Evolutionary conservation across 2,113 vertebrate genomes (phyloP).

Genomic region (Eira barbara): DNA sequence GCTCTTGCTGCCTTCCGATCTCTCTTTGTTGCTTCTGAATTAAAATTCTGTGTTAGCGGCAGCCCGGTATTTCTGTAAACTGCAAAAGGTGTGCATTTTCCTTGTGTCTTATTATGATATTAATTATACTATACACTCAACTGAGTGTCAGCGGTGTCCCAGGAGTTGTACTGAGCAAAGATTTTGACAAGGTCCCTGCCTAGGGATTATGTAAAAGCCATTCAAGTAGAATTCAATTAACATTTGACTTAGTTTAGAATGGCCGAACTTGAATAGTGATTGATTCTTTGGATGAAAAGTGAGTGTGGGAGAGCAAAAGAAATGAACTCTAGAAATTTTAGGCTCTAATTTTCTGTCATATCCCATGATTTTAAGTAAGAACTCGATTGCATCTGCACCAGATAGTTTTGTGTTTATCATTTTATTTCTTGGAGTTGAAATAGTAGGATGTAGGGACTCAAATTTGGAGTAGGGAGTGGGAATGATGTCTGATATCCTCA

Average conservation of each 20-base stretch:
- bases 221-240: constrained; percentile 43
- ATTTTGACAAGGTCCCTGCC: constrained; percentile 30
- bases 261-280: constrained; percentile 46
- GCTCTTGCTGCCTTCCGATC: background rate
- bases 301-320: background rate
- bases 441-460: background rate
- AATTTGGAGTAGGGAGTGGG: background rate
- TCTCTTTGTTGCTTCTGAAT: constrained; percentile 21
- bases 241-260: background rate
- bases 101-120: background rate
- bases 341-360: background rate
- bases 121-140: constrained; percentile 19
- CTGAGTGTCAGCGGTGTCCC: background rate
- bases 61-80: background rate
- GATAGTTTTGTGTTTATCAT: background rate
- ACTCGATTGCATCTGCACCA: background rate
- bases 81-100: background rate
- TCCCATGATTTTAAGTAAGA: background rate
- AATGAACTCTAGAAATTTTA: background rate
- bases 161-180: constrained; percentile 40
- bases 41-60: constrained; percentile 12
- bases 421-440: background rate
- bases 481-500: background rate
- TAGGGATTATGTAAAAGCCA: constrained; percentile 44
- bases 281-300: background rate